Evolutionary conservation across 2,888 invertebrate species (phyloP), one percentile per base, ranked within the genome.

Genomic region (Lasioglossum morio): DNA sequence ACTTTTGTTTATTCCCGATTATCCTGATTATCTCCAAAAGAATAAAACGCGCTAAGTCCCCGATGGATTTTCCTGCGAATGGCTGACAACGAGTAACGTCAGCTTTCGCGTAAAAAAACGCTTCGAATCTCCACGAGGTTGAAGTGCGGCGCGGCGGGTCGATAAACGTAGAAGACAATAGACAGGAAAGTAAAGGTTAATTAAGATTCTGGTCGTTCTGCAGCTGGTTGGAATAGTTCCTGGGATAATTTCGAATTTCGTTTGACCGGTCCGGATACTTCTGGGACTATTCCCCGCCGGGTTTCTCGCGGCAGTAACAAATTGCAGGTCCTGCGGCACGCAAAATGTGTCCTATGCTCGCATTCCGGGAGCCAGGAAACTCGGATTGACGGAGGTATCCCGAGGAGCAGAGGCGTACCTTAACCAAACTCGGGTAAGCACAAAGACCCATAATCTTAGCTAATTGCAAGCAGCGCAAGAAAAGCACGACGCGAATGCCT

Each of bases 381-480:
- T 70, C 57, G 77, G 66, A 82, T 82, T 53, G 84, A 84, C 84
- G 69, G 60, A 77, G 73, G 43, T 40, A 48, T 46, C 70, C 16
- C 27, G 57, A 37, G 27, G 8, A 63, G 40, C 23, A 12, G 69
- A 23, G 46, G 0, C 23, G 79, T 43, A 63, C 80, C 73, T 82
- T 79, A 75, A 34, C 63, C 57, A 34, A 85, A 83, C 66, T 79
- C 57, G 30, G 48, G 27, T 57, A 60, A 66, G 46, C 70, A 23
- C 74, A 53, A 72, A 70, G 60, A 53, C 34, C 83, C 70, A 83
- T 85, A 85, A 85, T 85, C 85, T 85, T 66, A 57, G 79, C 76
- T 83, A 82, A 85, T 83, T 85, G 83, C 30, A 46, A 66, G 57
- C 76, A 43, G 66, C 57, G 66, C 72, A 76, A 76, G 85, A 85